A percentile compares a stretch with the other conserved stretches of the same genome.
These are phyloP conservation scores for Bombus superbus DNA, from an alignment of 1,140 invertebrate genomes.

Conservation along the genomic window DNA sequence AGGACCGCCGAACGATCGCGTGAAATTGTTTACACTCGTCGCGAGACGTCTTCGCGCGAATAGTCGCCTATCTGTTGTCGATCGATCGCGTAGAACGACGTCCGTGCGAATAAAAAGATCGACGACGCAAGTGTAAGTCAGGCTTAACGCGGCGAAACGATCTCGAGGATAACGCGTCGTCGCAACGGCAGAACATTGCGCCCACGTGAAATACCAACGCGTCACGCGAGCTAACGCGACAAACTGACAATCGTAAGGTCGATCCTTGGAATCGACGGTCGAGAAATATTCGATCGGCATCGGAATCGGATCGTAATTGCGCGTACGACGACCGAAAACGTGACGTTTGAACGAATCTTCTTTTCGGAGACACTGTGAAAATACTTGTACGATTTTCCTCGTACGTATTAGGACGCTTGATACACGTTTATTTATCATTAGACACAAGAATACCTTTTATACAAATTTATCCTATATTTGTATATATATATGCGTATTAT, in stretches of 20 bases:
- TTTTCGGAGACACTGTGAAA: background rate
- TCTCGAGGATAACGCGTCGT: constrained; percentile 26
- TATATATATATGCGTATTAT: too few relatives aligned
- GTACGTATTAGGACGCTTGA: background rate
- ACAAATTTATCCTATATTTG: too few relatives aligned
- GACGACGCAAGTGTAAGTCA: background rate
- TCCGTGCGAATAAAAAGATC: background rate
- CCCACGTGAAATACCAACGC: constrained; percentile 52
- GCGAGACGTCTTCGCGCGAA: background rate
- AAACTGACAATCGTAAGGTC: constrained; percentile 3
- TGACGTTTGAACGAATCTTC: background rate
- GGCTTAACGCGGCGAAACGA: background rate
- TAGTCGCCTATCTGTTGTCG: background rate
- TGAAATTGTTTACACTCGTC: background rate
- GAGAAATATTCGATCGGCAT: constrained; percentile 6
- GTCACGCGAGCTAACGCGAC: constrained; percentile 42
- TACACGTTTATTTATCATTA: background rate
- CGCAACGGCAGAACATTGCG: constrained; percentile 19
- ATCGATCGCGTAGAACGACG: background rate
- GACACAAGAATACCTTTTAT: too few relatives aligned
- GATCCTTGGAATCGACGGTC: constrained; percentile 11
- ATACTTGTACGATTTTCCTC: background rate
- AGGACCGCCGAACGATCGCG: too few relatives aligned
- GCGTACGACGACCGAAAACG: background rate
- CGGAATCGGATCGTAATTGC: background rate